phyloP scores from a whole-genome alignment of 1,140 invertebrate species.

The Trichogramma pretiosum region DNA sequence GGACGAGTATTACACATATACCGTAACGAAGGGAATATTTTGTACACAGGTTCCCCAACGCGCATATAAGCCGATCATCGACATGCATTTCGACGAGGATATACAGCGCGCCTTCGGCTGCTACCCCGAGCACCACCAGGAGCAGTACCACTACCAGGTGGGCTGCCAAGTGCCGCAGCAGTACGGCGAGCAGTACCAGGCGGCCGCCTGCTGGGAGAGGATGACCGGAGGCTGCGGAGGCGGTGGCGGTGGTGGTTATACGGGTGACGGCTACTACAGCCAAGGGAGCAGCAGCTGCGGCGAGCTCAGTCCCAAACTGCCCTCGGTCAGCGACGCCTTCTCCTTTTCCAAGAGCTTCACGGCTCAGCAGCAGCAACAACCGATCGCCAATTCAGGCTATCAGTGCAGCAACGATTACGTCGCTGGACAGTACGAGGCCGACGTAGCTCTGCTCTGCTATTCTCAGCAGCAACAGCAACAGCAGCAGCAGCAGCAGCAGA shows the following conservation, averaged over 20 bases:
- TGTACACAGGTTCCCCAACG: no score
- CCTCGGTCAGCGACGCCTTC: conserved; percentile 35
- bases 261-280: not conserved
- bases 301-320: conserved; percentile 24
- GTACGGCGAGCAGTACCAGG: no score
- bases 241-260: no score
- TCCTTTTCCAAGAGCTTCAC: conserved; percentile 35
- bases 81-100: no score
- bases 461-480: not conserved
- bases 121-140: conserved; percentile 26
- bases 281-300: not conserved
- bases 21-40: no score
- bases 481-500: conserved; percentile 15
- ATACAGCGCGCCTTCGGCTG: no score
- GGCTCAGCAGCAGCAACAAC: not conserved
- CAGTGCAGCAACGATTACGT: not conserved
- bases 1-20: no score
- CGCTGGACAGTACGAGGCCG: not conserved
- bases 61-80: no score
- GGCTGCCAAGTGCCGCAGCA: no score
- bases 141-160: no score
- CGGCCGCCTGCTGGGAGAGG: no score
- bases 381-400: not conserved
- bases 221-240: no score
- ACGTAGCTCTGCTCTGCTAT: not conserved